phyloP scores from a whole-genome alignment of 1,140 invertebrate species.

The Trichomalopsis sarcophagae region DNA sequence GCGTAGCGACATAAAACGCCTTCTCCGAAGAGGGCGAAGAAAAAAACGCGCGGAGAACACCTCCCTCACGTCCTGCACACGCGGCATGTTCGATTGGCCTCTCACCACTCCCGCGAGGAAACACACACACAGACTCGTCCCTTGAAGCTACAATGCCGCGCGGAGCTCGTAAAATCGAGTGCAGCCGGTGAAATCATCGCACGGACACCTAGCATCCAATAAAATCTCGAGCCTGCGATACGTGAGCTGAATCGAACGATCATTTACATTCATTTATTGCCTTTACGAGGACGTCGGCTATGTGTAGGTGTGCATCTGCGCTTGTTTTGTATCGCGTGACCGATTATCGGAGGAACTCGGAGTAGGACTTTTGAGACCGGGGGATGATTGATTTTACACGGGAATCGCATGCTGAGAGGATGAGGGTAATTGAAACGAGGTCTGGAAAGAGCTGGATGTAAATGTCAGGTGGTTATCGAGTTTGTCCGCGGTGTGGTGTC shows the following conservation, averaged over 20 bases:
- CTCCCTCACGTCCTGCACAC: background rate
- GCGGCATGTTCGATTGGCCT: background rate
- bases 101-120: background rate
- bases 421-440: background rate
- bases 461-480: no score
- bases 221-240: background rate
- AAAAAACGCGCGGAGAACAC: background rate
- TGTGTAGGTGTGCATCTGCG: no score
- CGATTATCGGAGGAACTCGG: background rate
- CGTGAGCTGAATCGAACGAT: constrained; percentile 6
- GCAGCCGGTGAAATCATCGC: background rate
- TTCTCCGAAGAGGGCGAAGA: background rate
- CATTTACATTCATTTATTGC: constrained; percentile 5
- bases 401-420: background rate
- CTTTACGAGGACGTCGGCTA: background rate
- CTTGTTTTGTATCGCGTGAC: constrained; percentile 2
- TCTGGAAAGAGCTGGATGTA: no score
- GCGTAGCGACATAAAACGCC: background rate
- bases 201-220: background rate
- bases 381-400: background rate
- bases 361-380: background rate
- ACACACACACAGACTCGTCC: background rate
- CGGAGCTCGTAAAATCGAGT: background rate
- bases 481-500: no score
- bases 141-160: background rate